Evolutionary conservation across 1,140 invertebrate genomes (phyloP).

Genomic region (Bombus soroeensis): DNA sequence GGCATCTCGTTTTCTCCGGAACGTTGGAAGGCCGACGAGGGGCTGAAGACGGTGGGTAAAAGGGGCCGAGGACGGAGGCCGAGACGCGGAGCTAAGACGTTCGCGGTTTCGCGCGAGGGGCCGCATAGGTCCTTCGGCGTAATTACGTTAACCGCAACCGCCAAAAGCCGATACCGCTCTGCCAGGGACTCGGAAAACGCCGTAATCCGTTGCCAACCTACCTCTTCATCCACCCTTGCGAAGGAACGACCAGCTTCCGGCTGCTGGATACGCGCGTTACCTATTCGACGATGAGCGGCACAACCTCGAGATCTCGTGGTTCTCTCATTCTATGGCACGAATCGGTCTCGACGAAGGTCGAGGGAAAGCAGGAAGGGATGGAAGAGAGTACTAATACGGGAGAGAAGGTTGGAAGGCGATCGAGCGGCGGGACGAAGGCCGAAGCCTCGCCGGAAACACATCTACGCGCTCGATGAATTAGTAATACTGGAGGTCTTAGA

Average conservation of each 20-base stretch:
- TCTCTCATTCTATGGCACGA: neutral
- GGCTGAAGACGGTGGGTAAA: conserved; percentile 60
- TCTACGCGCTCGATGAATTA: conserved; percentile 70
- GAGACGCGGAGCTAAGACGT: conserved; percentile 75
- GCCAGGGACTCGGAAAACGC: conserved; percentile 66
- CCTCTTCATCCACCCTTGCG: conserved; percentile 29
- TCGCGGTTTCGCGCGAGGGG: conserved; percentile 78
- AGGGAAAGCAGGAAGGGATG: neutral
- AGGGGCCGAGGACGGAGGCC: conserved; percentile 3
- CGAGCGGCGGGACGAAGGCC: neutral
- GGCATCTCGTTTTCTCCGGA: neutral
- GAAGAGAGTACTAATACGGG: neutral
- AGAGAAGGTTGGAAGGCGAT: neutral
- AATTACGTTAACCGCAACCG: conserved; percentile 81
- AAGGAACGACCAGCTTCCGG: conserved; percentile 21
- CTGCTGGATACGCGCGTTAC: conserved; percentile 14
- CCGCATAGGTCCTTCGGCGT: conserved; percentile 76
- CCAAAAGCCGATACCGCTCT: conserved; percentile 73
- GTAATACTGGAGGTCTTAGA: conserved; percentile 71
- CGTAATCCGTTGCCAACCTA: conserved; percentile 67
- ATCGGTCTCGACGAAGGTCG: neutral
- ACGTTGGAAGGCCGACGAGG: neutral
- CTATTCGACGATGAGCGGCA: conserved; percentile 1
- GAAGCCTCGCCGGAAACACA: conserved; percentile 56
- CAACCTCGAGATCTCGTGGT: conserved; percentile 6